Evolutionary conservation across 92 coral and sea anemone species (phyloP).

Genomic region (Umimayanthus chanpuru): DNA sequence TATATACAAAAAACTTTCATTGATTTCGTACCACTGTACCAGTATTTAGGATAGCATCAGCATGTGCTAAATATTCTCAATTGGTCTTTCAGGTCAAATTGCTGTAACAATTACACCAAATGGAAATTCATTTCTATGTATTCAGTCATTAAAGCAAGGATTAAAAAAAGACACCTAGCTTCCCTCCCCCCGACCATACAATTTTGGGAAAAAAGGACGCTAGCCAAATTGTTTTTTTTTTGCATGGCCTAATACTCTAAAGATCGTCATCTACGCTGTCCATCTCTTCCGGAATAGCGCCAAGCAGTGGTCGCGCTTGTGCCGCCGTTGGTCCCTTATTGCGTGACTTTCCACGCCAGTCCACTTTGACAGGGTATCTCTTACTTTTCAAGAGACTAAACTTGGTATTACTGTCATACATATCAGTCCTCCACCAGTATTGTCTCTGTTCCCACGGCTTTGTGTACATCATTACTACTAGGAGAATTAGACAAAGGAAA

Average conservation of each 20-base stretch:
- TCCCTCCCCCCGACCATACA: too few species aligned
- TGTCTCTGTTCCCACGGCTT: slow-evolving; percentile 92
- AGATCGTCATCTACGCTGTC: slow-evolving; percentile 61
- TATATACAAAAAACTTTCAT: too few species aligned
- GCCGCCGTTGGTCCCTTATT: slow-evolving; percentile 63
- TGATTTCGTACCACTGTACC: too few species aligned
- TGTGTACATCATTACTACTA: slow-evolving; percentile 77
- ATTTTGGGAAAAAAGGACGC: too few species aligned
- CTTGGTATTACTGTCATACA: slow-evolving; percentile 81
- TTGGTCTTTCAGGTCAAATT: too few species aligned
- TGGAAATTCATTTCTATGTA: too few species aligned
- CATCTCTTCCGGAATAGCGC: slow-evolving; percentile 86
- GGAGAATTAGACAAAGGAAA: slow-evolving; percentile 75
- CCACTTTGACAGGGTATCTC: slow-evolving; percentile 53
- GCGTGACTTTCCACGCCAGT: slow-evolving; percentile 62
- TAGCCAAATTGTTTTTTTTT: too few species aligned
- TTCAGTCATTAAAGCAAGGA: too few species aligned
- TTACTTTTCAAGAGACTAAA: slow-evolving; percentile 78
- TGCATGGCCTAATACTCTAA: background rate
- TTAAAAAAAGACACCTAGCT: too few species aligned
- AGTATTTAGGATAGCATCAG: too few species aligned
- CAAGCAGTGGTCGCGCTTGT: slow-evolving; percentile 71
- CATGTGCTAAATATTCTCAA: too few species aligned
- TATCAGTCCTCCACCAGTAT: slow-evolving; percentile 82
- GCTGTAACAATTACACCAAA: too few species aligned